phyloP scores from a whole-genome alignment of 2,797 vertebrate species.

The Megaceryle alcyon region DNA sequence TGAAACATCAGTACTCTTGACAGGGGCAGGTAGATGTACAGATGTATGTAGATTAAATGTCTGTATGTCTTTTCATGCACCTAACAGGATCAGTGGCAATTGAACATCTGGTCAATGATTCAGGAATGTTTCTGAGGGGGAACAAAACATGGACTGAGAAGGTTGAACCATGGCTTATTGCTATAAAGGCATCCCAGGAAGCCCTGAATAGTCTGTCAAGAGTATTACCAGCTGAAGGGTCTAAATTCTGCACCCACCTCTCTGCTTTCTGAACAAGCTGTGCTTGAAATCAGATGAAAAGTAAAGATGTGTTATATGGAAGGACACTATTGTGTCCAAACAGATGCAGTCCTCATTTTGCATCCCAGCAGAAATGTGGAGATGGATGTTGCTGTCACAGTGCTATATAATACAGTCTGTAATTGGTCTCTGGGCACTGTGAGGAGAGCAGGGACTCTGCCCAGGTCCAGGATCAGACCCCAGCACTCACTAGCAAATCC shows the following conservation, averaged over 20 bases:
- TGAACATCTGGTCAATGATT: not conserved
- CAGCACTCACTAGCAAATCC: not conserved
- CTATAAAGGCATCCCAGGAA: not conserved
- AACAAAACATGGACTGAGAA: not conserved
- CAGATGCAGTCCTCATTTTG: accelerated
- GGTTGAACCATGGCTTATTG: not conserved
- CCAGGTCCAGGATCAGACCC: not conserved
- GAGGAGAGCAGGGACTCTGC: not conserved
- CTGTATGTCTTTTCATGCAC: not conserved
- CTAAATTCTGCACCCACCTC: not conserved
- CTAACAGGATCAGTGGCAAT: not conserved
- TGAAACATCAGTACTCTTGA: not conserved
- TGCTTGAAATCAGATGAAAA: not conserved
- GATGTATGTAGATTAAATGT: not conserved
- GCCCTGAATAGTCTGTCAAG: not conserved
- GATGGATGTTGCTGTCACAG: not conserved
- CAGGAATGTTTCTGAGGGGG: not conserved
- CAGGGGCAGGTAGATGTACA: not conserved
- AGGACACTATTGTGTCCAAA: not conserved
- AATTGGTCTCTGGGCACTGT: not conserved
- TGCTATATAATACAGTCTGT: not conserved
- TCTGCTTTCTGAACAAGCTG: not conserved
- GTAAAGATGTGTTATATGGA: not conserved
- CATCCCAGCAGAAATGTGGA: not conserved
- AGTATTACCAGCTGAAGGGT: not conserved